A percentile compares a stretch with the other conserved stretches of the same genome.
Evolutionary conservation across 2,797 vertebrate genomes (phyloP).

Genomic region (Amphiprion clarkii): DNA sequence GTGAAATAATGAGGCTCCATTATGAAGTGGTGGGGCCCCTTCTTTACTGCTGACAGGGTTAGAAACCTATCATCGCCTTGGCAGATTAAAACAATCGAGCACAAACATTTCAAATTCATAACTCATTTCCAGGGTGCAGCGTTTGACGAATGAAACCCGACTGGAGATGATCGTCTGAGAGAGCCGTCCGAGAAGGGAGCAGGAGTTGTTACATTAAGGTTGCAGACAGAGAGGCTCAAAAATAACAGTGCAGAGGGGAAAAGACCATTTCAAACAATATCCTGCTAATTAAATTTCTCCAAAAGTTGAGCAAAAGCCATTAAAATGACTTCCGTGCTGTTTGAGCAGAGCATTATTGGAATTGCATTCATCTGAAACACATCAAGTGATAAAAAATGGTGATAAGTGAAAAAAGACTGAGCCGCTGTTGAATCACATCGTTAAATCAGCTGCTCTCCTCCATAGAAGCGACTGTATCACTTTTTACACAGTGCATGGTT

Average conservation of each 20-base stretch:
- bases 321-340: slow-evolving; percentile 51
- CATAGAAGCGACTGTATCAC: background rate
- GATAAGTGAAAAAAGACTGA: slow-evolving; percentile 23
- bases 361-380: slow-evolving; percentile 57
- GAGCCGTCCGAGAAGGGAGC: slow-evolving; percentile 1
- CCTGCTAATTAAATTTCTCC: slow-evolving; percentile 66
- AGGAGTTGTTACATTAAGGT: slow-evolving; percentile 5
- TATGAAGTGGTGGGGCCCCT: slow-evolving; percentile 35
- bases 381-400: slow-evolving; percentile 49
- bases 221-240: slow-evolving; percentile 9
- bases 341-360: slow-evolving; percentile 50
- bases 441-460: slow-evolving; percentile 16
- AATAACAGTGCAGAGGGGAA: slow-evolving; percentile 56
- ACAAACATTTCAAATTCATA: slow-evolving; percentile 51
- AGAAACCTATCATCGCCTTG: slow-evolving; percentile 56
- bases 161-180: slow-evolving; percentile 17
- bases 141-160: slow-evolving; percentile 32
- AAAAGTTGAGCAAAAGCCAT: slow-evolving; percentile 52
- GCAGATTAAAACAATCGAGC: slow-evolving; percentile 66
- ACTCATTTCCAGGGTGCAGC: slow-evolving; percentile 40
- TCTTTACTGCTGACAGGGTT: slow-evolving; percentile 60
- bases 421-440: slow-evolving; percentile 46
- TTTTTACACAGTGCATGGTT: background rate
- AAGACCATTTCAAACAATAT: slow-evolving; percentile 53
- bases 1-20: slow-evolving; percentile 62